Evolutionary conservation across 2,888 invertebrate genomes (phyloP), one percentile per base, ranked within the genome.

Genomic region (Zygogramma bicolorata): DNA sequence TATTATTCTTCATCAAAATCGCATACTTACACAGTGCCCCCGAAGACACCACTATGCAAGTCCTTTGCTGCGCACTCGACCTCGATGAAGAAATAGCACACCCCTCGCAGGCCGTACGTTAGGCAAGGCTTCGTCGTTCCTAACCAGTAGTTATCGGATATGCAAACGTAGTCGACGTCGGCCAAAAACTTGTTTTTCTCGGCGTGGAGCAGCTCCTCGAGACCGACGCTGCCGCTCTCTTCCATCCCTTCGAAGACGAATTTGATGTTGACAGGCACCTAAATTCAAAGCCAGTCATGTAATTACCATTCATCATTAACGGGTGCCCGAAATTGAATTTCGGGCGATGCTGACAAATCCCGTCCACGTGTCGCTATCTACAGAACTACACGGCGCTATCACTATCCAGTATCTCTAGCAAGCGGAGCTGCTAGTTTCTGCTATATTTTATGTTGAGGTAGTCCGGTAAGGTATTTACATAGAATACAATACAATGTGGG

Each of bases 241-340:
- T 99, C 99, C 99, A 99, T 99, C 68, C 97, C 97, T 89, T 99
- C 99, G 85, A 99, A 95, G 13, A 96, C 91, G 87, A 99, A 98
- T 91, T 94, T 94, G 5, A 95, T 83, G 84, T 95, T 95, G 0
- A 94, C 92, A 0, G 94, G 94, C n/a, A n/a, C n/a, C n/a, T n/a
- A n/a, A n/a, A n/a, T n/a, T n/a, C n/a, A n/a, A n/a, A n/a, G n/a
- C n/a, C n/a, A n/a, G n/a, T n/a, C n/a, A n/a, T n/a, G n/a, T n/a
- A n/a, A n/a, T n/a, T n/a, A n/a, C n/a, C n/a, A n/a, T n/a, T n/a
- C n/a, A n/a, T n/a, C n/a, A n/a, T n/a, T n/a, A n/a, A n/a, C n/a
- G n/a, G n/a, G n/a, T n/a, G n/a, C n/a, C n/a, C n/a, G n/a, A n/a
- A n/a, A n/a, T n/a, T n/a, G n/a, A n/a, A n/a, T n/a, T n/a, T n/a